Base-by-base conservation (phyloP, 2,113 vertebrate genomes). In the Corynorhinus townsendii region DNA sequence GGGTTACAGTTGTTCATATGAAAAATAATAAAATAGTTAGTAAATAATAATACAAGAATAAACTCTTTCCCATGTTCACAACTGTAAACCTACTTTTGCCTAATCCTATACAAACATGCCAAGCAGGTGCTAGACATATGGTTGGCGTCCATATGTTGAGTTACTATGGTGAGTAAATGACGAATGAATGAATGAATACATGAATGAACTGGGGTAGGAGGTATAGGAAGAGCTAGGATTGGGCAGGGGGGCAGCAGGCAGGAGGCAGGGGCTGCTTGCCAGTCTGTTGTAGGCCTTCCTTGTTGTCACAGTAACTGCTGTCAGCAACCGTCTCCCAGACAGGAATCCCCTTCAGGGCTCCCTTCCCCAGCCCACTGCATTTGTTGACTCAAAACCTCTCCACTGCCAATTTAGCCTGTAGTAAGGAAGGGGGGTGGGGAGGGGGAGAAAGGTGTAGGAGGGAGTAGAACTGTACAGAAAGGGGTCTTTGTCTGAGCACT, bases 381-480 rank as follows among this genome's bases (percentile, higher is more conserved):
- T 95, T 97, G 96, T 97, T 97, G 97, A 97, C 96, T 97, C 96
- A 97, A 96, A 97, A 92, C 95, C 86, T 96, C 83, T 38, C 92
- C 40, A 59, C 91, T 97, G 97, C 97, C 96, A 97, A 97, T 97
- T 96, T 93, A 90, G 97, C 96, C 96, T 91, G 96, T 94, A 97
- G 94, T 97, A 90, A 96, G 97, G 94, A 96, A 97, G 90, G 90
- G 89, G 89, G 54, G 45, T 40, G 40, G 64, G 71, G 79, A 66
- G 59, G 69, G 85, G 45, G 85, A 83, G 52, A 90, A 95, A 93
- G 91, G 95, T 96, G 87, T 85, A 38, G 96, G 96, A 90, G 95
- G 75, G 71, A 69, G 77, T 82, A 45, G 90, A 56, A 79, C 94
- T 56, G 26, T 71, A 83, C 69, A 97, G 94, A 97, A 97, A 97